These are phyloP conservation scores for Zelostemma sp. DNA, from an alignment of 1,140 invertebrate species.

Conservation along the genomic window DNA sequence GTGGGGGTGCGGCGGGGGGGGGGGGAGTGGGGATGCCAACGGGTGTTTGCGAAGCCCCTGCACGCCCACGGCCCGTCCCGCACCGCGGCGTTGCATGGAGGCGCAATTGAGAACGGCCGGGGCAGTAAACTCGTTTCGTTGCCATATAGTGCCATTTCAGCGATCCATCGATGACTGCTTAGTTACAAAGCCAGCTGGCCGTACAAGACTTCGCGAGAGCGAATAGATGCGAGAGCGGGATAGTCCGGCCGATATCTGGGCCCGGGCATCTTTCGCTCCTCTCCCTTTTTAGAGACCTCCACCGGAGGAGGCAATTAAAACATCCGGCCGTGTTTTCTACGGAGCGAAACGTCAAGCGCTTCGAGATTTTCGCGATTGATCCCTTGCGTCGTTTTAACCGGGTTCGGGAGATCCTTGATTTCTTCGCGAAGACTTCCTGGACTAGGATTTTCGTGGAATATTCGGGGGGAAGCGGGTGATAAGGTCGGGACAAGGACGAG, in stretches of 20 bases:
- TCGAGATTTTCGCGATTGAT: conserved; percentile 2
- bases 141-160: conserved; percentile 25
- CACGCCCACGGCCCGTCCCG: background rate
- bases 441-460: too few relatives aligned
- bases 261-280: conserved; percentile 34
- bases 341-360: too few relatives aligned
- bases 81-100: conserved; percentile 56
- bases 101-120: conserved; percentile 61
- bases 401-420: too few relatives aligned
- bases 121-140: conserved; percentile 24
- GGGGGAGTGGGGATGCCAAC: too few relatives aligned
- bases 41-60: too few relatives aligned
- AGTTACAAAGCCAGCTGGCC: conserved; percentile 38
- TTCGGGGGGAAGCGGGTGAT: conserved; percentile 7
- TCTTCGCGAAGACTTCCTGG: too few relatives aligned
- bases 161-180: conserved; percentile 44
- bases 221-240: conserved; percentile 30
- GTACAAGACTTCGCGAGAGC: conserved; percentile 24
- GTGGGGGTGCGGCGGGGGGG: too few relatives aligned
- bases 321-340: conserved; percentile 43
- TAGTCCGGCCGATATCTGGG: conserved; percentile 35
- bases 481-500: conserved; percentile 26
- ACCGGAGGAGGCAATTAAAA: conserved; percentile 49
- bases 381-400: too few relatives aligned
- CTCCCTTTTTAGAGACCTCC: conserved; percentile 40